Percentiles rank a stretch among this genome's conserved stretches.
Conservation (phyloP, 2,888 invertebrate genomes). For the Halocaridina rubra region DNA sequence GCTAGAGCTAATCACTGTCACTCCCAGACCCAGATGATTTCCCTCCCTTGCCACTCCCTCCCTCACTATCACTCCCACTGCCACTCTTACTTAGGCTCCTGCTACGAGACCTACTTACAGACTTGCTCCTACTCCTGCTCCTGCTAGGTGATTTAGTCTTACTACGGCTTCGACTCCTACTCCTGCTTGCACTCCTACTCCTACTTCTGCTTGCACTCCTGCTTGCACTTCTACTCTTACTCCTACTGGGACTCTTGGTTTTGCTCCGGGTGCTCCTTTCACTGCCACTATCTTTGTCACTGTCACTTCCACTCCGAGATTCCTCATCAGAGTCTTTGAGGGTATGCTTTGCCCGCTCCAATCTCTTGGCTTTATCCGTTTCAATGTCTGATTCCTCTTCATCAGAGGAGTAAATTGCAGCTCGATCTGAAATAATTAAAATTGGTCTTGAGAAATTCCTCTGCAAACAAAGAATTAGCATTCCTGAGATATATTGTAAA, state of each 20-base stretch:
- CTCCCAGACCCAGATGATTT: conserved; percentile 26
- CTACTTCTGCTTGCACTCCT: conserved; percentile 21
- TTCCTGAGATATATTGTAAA: too few relatives aligned
- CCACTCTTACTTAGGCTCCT: conserved; percentile 26
- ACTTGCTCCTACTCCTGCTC: conserved; percentile 25
- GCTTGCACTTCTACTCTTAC: conserved; percentile 31
- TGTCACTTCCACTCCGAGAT: conserved; percentile 15
- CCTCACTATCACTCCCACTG: conserved; percentile 15
- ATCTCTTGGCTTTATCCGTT: conserved; percentile 75
- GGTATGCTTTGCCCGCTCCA: conserved; percentile 79
- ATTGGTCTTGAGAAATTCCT: too few relatives aligned
- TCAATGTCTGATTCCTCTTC: conserved; percentile 71
- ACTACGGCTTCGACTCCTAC: conserved; percentile 36
- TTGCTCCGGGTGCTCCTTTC: conserved; percentile 18
- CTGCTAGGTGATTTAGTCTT: neutral
- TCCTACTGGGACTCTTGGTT: neutral
- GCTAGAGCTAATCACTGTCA: conserved; percentile 8
- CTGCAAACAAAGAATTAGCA: too few relatives aligned
- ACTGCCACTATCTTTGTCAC: conserved; percentile 10
- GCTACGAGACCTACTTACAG: conserved; percentile 23
- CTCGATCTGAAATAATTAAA: conserved; percentile 54
- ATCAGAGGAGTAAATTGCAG: conserved; percentile 86
- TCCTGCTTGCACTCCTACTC: conserved; percentile 12
- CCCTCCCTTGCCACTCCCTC: conserved; percentile 19
- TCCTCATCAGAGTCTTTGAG: conserved; percentile 68